Evolutionary conservation across 2,797 vertebrate species (phyloP).

Genomic region (Pteronotus mesoamericanus): DNA sequence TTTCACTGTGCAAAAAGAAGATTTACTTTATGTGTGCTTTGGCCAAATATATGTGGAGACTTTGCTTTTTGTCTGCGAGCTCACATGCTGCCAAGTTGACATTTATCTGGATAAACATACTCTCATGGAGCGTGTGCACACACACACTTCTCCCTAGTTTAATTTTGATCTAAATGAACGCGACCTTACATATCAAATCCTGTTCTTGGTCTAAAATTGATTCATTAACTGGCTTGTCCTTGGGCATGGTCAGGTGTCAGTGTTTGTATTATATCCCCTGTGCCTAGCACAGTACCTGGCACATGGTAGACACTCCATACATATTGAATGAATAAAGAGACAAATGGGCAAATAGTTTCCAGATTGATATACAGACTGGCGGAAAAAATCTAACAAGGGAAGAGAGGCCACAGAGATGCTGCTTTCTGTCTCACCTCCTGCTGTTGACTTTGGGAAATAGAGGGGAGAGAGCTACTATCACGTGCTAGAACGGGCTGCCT

Average conservation of each 20-base stretch:
- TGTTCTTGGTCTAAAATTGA: neutral
- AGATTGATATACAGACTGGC: neutral
- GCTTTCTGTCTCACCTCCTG: neutral
- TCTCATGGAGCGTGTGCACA: neutral
- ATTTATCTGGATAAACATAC: neutral
- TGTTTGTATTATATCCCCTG: neutral
- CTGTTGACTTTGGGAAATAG: neutral
- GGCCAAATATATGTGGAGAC: neutral
- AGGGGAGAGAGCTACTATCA: neutral
- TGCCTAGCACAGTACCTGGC: neutral
- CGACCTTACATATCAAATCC: neutral
- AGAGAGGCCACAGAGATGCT: neutral
- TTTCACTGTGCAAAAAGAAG: conserved; percentile 15
- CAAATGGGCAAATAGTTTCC: neutral
- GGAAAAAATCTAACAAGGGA: neutral
- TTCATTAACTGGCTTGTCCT: neutral
- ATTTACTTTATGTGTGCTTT: neutral
- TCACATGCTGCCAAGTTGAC: neutral
- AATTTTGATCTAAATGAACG: neutral
- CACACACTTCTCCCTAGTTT: neutral
- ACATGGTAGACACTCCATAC: neutral
- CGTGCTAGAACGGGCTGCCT: too few relatives aligned
- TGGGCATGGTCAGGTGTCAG: neutral
- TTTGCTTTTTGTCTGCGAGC: neutral
- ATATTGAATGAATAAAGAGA: neutral